A percentile compares a stretch with the other conserved stretches of the same genome.
phyloP scores from a whole-genome alignment of 2,888 invertebrate genomes.

The Onchidella celtica region DNA sequence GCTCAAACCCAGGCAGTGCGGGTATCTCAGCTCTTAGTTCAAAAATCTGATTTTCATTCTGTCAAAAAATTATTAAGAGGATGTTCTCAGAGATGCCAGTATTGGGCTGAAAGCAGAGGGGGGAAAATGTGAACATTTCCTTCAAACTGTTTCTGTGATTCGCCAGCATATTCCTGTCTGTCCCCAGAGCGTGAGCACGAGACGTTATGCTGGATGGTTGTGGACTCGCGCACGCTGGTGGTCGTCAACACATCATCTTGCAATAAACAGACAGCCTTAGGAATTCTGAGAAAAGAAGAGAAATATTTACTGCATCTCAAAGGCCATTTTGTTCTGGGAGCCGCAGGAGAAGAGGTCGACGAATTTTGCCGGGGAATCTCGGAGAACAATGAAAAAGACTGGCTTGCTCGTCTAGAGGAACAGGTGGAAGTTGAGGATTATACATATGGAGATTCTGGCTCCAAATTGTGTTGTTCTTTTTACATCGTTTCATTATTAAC shows the following conservation, averaged over 20 bases:
- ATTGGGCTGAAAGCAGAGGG: too few species aligned
- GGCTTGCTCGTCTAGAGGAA: conserved; percentile 11
- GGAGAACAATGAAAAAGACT: conserved; percentile 10
- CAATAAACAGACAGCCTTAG: conserved; percentile 46
- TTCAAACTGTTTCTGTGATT: neutral
- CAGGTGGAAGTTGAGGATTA: neutral
- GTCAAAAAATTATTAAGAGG: too few species aligned
- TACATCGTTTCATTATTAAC: too few species aligned
- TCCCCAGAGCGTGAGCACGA: conserved; percentile 19
- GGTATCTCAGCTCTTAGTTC: too few species aligned
- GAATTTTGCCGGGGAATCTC: neutral
- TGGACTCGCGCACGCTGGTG: conserved; percentile 36
- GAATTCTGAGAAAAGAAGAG: conserved; percentile 19
- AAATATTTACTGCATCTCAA: conserved; percentile 30
- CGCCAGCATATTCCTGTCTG: neutral
- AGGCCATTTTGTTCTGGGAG: conserved; percentile 12
- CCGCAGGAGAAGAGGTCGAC: neutral
- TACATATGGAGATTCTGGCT: too few species aligned
- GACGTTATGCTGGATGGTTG: conserved; percentile 50
- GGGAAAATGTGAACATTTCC: neutral
- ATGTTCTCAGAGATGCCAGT: too few species aligned
- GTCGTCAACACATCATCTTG: conserved; percentile 52
- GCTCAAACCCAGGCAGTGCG: too few species aligned
- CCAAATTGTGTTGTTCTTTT: too few species aligned
- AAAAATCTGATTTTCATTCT: too few species aligned